Conservation (phyloP, 92 coral and sea anemone species). For the Bergia puertoricense region DNA sequence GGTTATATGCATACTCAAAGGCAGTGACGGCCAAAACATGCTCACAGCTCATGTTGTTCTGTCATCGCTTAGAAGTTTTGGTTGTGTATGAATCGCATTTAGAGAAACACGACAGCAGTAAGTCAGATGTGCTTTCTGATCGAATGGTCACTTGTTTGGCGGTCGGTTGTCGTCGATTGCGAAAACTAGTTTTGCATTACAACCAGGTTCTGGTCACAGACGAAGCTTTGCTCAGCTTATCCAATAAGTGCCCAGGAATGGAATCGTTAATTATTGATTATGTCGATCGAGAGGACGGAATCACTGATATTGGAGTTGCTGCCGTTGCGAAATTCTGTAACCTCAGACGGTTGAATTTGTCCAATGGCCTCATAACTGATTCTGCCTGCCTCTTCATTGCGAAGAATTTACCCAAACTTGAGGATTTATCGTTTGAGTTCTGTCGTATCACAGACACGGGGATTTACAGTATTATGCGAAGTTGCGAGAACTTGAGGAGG, state of each 20-base stretch:
- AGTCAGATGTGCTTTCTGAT: constrained; percentile 73
- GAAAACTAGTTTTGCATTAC: constrained; percentile 77
- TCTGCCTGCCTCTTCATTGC: constrained; percentile 81
- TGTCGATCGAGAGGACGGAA: constrained; percentile 81
- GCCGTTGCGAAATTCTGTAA: constrained; percentile 87
- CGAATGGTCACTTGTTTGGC: constrained; percentile 83
- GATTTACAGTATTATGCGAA: constrained; percentile 75
- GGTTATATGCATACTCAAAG: constrained; percentile 82
- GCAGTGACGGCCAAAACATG: constrained; percentile 89
- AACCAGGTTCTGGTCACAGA: constrained; percentile 90
- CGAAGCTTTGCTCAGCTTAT: constrained; percentile 67
- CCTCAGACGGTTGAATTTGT: constrained; percentile 80
- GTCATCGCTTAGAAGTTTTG: constrained; percentile 76
- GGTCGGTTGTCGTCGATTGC: constrained; percentile 74
- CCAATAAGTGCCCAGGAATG: constrained; percentile 78
- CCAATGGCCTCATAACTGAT: constrained; percentile 91
- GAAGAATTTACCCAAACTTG: constrained; percentile 69
- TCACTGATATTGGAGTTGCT: constrained; percentile 86
- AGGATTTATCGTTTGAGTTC: constrained; percentile 85
- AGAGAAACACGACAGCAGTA: constrained; percentile 75
- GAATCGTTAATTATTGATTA: constrained; percentile 91
- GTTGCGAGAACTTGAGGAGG: constrained; percentile 80
- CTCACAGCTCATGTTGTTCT: constrained; percentile 57
- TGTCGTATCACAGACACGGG: constrained; percentile 91
- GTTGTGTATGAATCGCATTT: constrained; percentile 87